A percentile compares a stretch with the other conserved stretches of the same genome.
Evolutionary conservation across 1,140 invertebrate genomes (phyloP).

Genomic region (Diabrotica virgifera): DNA sequence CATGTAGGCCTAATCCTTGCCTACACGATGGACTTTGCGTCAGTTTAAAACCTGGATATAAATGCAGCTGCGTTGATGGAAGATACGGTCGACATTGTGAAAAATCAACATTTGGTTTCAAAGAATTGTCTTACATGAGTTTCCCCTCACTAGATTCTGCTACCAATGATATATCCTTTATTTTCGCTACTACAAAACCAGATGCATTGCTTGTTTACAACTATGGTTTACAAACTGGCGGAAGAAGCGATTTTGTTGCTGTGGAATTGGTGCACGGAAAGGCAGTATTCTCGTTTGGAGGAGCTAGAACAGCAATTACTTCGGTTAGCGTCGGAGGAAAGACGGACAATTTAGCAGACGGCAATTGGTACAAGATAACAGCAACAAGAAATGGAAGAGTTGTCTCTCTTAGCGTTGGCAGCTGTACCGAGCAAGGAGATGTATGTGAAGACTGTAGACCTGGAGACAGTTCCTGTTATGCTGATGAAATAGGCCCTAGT

Average conservation of each 20-base stretch:
- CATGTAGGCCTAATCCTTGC: constrained; percentile 87
- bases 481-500: constrained; percentile 77
- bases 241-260: constrained; percentile 88
- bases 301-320: constrained; percentile 80
- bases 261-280: constrained; percentile 81
- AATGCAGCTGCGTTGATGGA: constrained; percentile 81
- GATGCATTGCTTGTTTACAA: constrained; percentile 87
- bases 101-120: constrained; percentile 84
- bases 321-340: constrained; percentile 63
- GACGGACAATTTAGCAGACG: constrained; percentile 70
- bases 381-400: constrained; percentile 85
- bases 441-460: constrained; percentile 80
- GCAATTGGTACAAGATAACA: constrained; percentile 87
- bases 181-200: constrained; percentile 85
- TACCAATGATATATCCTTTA: constrained; percentile 86
- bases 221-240: constrained; percentile 80
- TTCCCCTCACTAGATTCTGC: constrained; percentile 81
- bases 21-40: constrained; percentile 81
- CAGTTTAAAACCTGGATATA: constrained; percentile 76
- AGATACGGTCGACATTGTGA: constrained; percentile 90
- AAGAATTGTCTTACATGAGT: constrained; percentile 83
- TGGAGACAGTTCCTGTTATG: constrained; percentile 76
- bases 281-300: constrained; percentile 86
- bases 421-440: constrained; percentile 81
- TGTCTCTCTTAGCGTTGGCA: constrained; percentile 76